These are phyloP conservation scores for Brachyptera risi DNA, from an alignment of 2,888 invertebrate species.

Conservation along the genomic window DNA sequence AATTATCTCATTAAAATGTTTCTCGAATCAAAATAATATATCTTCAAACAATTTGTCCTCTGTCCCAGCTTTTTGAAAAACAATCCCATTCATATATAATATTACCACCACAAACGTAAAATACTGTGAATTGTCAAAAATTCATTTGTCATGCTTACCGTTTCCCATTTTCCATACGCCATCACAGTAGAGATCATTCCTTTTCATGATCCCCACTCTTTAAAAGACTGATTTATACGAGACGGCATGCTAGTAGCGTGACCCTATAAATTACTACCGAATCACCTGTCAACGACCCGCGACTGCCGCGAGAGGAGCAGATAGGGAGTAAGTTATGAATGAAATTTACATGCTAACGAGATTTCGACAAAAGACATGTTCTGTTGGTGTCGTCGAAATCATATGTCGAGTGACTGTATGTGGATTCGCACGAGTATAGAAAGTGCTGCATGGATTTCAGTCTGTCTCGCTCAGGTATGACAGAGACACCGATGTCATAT, in stretches of 20 bases:
- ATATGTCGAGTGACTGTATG: no score
- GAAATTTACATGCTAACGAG: slow-evolving; percentile 1
- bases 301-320: no score
- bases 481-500: no score
- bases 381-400: background rate
- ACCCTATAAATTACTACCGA: slow-evolving; percentile 3
- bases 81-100: background rate
- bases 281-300: slow-evolving; percentile 8
- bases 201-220: slow-evolving; percentile 5
- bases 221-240: background rate
- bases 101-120: background rate
- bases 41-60: no score
- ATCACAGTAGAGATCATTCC: background rate
- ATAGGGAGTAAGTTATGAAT: background rate
- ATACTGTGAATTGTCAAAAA: background rate
- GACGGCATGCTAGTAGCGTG: background rate
- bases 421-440: no score
- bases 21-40: no score
- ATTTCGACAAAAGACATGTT: background rate
- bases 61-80: no score
- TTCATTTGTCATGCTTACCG: slow-evolving; percentile 10
- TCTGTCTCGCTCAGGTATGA: no score
- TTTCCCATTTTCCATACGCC: slow-evolving; percentile 3
- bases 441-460: no score
- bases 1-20: no score